Evolutionary conservation across 2,113 vertebrate genomes (phyloP).

Genomic region (Thinocorus orbignyianus): DNA sequence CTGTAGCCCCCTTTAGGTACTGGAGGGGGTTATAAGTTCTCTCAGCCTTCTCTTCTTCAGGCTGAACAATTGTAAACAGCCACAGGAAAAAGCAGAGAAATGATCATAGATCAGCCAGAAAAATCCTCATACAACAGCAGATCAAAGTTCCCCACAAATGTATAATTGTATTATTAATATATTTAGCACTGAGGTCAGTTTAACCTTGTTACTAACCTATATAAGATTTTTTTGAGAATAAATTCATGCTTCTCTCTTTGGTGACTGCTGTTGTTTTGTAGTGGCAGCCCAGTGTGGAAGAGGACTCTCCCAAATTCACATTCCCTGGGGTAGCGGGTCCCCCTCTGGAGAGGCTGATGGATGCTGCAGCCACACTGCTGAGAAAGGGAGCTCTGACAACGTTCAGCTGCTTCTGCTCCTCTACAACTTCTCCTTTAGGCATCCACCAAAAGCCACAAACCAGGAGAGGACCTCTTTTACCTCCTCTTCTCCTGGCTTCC

Average conservation of each 20-base stretch:
- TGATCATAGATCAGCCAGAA: not conserved
- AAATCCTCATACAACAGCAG: not conserved
- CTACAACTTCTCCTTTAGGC: not conserved
- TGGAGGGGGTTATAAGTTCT: too few relatives aligned
- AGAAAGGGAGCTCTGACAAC: not conserved
- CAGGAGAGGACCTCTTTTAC: not conserved
- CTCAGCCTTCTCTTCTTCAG: too few relatives aligned
- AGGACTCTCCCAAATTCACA: not conserved
- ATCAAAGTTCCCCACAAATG: not conserved
- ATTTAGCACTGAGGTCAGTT: not conserved
- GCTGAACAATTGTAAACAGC: not conserved
- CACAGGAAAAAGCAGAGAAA: not conserved
- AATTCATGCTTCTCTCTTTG: not conserved
- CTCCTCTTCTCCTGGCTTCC: not conserved
- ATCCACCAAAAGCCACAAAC: not conserved
- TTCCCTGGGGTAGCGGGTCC: not conserved
- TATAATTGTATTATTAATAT: not conserved
- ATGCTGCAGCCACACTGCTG: rapidly evolving
- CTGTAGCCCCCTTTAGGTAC: too few relatives aligned
- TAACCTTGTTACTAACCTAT: not conserved
- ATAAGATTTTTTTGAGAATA: not conserved
- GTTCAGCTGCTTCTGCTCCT: not conserved
- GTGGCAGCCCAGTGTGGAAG: not conserved
- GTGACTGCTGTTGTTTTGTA: not conserved
- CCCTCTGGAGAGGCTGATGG: not conserved